Evolutionary conservation across 2,888 invertebrate species (phyloP), one percentile per base, ranked within the genome.

Genomic region (Plagodis pulveraria): DNA sequence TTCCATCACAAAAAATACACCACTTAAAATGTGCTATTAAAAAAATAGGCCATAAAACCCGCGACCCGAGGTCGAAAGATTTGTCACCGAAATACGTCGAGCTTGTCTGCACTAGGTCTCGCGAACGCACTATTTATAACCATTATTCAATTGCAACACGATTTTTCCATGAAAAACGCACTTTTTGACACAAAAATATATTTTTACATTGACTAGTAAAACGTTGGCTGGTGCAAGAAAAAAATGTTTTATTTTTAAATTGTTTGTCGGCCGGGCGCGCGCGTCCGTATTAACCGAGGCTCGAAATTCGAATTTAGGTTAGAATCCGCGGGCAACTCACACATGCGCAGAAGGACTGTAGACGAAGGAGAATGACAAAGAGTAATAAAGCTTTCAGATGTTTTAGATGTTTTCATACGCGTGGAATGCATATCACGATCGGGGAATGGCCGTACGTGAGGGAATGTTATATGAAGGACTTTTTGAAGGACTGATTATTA

Each of bases 301-400:
- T 83, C 81, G 86, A 77, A 84, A 87, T 90, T 91, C 84, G 85
- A 83, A 90, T 90, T 89, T 91, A 90, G 91, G 91, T 91, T 92
- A 89, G 88, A 89, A 87, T 87, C 77, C 83, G 86, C 85, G 87
- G 83, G 87, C 80, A 82, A 87, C 77, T 62, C 66, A 69, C 69
- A 69, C 69, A 65, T 63, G 66, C 69, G 65, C 66, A 65, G 46
- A 46, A 33, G 53, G 57, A 68, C 76, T 77, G 73, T 69, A 65
- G 71, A 79, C 69, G 74, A 56, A 45, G 60, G 56, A 67, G 63
- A 66, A 45, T 57, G 70, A 36, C 91, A 90, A 77, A 87, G 91
- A 88, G 47, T 61, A 68, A 50, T 51, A 48, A 60, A 51, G 60
- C 45, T 45, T 53, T 47, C 36, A 63, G 60, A 60, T 9, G 59